These are phyloP conservation scores for Passerina amoena DNA, from an alignment of 2,113 vertebrate species.

Conservation along the genomic window DNA sequence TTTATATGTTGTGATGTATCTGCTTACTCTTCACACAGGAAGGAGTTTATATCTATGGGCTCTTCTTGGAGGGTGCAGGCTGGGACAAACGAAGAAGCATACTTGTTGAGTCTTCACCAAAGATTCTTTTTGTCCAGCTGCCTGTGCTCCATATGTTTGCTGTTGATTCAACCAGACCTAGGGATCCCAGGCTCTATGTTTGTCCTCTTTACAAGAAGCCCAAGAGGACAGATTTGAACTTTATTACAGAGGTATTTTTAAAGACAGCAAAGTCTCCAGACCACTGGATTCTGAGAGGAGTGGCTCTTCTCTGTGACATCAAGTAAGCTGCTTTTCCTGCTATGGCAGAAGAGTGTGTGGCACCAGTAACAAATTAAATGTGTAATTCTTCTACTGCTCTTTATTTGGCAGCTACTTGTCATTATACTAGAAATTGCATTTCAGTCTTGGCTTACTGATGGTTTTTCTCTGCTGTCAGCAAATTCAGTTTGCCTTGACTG, in stretches of 20 bases:
- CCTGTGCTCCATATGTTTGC: conserved; percentile 78
- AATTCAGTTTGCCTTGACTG: neutral
- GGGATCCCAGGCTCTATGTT: conserved; percentile 76
- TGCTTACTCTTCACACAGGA: conserved; percentile 63
- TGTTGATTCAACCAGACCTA: conserved; percentile 67
- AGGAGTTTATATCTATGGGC: conserved; percentile 77
- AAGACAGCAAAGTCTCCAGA: conserved; percentile 71
- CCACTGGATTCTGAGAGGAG: conserved; percentile 82
- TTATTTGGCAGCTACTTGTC: neutral
- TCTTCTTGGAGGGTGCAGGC: conserved; percentile 77
- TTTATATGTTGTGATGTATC: neutral
- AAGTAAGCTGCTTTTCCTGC: conserved; percentile 56
- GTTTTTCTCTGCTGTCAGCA: neutral
- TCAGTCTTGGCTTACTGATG: neutral
- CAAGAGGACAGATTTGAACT: conserved; percentile 74
- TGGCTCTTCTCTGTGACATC: conserved; percentile 79
- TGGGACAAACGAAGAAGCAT: conserved; percentile 76
- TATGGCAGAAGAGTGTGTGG: neutral
- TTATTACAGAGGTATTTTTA: conserved; percentile 75
- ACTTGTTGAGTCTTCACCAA: conserved; percentile 74
- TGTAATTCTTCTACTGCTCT: neutral
- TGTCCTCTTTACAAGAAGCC: conserved; percentile 82
- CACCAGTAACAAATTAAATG: neutral
- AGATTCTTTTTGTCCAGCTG: conserved; percentile 75
- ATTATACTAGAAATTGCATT: neutral